Percentiles rank a stretch among this genome's conserved stretches.
Conservation (phyloP, 2,113 vertebrate species). For the Malurus cyaneus region DNA sequence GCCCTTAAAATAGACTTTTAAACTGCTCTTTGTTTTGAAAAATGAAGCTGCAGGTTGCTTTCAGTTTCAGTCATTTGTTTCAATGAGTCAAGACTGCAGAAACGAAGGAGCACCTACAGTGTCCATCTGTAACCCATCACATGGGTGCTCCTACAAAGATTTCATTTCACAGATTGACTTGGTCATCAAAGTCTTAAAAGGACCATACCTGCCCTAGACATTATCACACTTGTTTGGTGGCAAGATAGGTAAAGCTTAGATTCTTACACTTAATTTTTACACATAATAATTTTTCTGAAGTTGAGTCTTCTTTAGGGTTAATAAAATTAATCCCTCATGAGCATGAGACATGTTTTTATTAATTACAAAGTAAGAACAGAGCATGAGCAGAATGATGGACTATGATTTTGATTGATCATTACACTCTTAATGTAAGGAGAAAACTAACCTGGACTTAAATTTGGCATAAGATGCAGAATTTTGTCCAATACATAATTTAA, state of each 20-base stretch:
- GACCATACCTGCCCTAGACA: neutral
- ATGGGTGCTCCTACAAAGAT: neutral
- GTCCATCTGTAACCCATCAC: neutral
- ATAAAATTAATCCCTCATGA: neutral
- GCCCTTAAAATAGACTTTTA: neutral
- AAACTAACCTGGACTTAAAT: neutral
- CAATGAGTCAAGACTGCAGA: neutral
- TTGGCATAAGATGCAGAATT: neutral
- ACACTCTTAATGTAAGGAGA: neutral
- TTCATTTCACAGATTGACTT: neutral
- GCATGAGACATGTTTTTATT: neutral
- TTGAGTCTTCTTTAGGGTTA: neutral
- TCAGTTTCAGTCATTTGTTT: neutral
- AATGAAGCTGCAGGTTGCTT: neutral
- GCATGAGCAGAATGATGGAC: neutral
- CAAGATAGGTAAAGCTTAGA: neutral
- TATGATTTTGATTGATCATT: neutral
- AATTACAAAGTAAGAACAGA: neutral
- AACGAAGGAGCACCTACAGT: neutral
- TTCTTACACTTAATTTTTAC: neutral
- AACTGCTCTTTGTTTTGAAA: neutral
- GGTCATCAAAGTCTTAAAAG: neutral
- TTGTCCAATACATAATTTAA: neutral
- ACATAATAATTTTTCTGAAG: neutral
- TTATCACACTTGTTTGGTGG: neutral